Base-by-base conservation (phyloP, 1,140 invertebrate species). In the Drosophila miranda region DNA sequence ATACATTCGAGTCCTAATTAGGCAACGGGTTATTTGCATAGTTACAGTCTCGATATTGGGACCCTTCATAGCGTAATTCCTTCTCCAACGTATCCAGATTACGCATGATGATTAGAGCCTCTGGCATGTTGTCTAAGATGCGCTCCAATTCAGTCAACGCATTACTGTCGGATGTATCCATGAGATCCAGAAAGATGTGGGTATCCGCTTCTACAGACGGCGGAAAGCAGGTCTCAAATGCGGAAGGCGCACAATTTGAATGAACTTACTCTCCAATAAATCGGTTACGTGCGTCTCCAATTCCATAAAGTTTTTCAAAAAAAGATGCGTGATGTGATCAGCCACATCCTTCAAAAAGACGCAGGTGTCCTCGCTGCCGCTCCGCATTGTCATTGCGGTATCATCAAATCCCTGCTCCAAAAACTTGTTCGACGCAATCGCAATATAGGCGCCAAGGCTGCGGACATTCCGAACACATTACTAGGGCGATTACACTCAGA, bases 341-440 rank as follows among this genome's bases (percentile, higher is more conserved):
- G 94, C 93, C 5, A 95, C 96, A 55, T 93, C 93, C 64, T 93
- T 92, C 21, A 97, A 89, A 89, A 94, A 97, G 11, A 93, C 92
- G 62, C 93, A 92, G 1, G 94, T 93, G 89, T 97, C 96, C 21
- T 92, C 90, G 41, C 95, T 75, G 34, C 93, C 93, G 43, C 92
- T 92, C 28, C 92, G 92, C 44, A 94, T 87, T 42, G 93, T 92
- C 3, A 68, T 79, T 0, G 94, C 92, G 16, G 95, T 91, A 21
- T 93, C 92, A 14, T 93, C 90, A 3, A 94, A 92, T 21, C 95
- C 95, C 48, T 93, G 93, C 78, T 97, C 94, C 91, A 97, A 92
- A 66, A 96, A 94, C 83, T 95, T 94, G 90, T 97, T 97, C n/a
- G 95, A 96, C 7, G 95, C 95, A 91, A 97, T 97, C 7, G 95